Evolutionary conservation across 2,888 invertebrate genomes (phyloP).

Genomic region (Drosophila flavopinicola): DNA sequence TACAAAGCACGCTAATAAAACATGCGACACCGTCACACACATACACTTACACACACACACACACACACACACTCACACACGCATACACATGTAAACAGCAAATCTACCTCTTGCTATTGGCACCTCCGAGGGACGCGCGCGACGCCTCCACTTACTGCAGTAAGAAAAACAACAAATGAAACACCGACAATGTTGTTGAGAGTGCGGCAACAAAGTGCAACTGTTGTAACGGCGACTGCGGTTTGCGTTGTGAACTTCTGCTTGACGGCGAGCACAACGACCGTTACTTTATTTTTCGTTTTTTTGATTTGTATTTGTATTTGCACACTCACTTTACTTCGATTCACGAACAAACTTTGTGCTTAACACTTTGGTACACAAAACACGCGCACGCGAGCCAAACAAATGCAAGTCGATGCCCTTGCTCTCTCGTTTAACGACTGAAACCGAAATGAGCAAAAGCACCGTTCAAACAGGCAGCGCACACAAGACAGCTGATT

Average conservation of each 20-base stretch:
- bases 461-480: constrained; percentile 45
- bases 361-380: constrained; percentile 46
- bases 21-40: constrained; percentile 8
- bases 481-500: constrained; percentile 33
- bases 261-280: constrained; percentile 45
- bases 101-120: constrained; percentile 63
- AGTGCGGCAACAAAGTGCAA: constrained; percentile 47
- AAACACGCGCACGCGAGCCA: constrained; percentile 22
- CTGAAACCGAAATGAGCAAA: constrained; percentile 55
- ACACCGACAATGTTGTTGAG: constrained; percentile 28
- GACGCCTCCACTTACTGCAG: constrained; percentile 23
- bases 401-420: constrained; percentile 28
- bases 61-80: constrained; percentile 1
- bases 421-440: constrained; percentile 55
- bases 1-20: constrained; percentile 38
- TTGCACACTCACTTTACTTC: constrained; percentile 51
- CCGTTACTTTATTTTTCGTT: constrained; percentile 46
- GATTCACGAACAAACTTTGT: constrained; percentile 44
- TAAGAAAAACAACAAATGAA: constrained; percentile 35
- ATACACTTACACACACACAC: constrained; percentile 16
- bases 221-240: constrained; percentile 40
- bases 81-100: constrained; percentile 40
- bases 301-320: constrained; percentile 45
- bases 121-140: constrained; percentile 56
- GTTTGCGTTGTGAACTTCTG: constrained; percentile 57